phyloP scores from a whole-genome alignment of 92 coral and sea anemone genomes.

The Siderastrea radians region DNA sequence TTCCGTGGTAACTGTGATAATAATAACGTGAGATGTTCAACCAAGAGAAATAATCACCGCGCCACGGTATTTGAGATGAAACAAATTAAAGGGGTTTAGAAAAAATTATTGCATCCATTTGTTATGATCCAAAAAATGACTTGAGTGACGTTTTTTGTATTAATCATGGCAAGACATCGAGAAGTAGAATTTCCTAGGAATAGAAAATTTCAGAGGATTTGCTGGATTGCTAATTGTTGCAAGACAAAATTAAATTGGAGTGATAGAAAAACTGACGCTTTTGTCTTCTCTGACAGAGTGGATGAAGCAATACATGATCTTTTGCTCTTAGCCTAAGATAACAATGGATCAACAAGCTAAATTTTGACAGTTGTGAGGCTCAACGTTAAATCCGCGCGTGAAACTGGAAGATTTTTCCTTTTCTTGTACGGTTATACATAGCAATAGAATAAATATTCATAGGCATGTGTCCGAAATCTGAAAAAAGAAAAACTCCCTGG shows the following conservation, averaged over 20 bases:
- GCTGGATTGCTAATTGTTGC: conserved; percentile 29
- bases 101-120: conserved; percentile 12
- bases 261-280: conserved; percentile 35
- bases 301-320: conserved; percentile 20
- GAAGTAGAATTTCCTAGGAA: background rate
- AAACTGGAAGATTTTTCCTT: background rate
- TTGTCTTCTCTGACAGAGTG: conserved; percentile 33
- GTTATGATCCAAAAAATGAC: conserved; percentile 9
- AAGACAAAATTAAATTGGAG: conserved; percentile 29
- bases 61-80: conserved; percentile 20
- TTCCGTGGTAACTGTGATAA: conserved; percentile 40
- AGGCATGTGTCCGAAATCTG: conserved; percentile 58
- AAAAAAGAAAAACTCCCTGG: conserved; percentile 58
- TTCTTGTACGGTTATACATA: conserved; percentile 11
- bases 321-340: background rate
- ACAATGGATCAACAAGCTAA: background rate
- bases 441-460: conserved; percentile 64
- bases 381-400: background rate
- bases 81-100: conserved; percentile 27
- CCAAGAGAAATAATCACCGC: conserved; percentile 8
- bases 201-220: background rate
- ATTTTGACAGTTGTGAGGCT: background rate
- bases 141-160: background rate
- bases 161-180: background rate
- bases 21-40: conserved; percentile 19